Percentiles rank a stretch among this genome's conserved stretches.
Conservation (phyloP, 1,140 invertebrate species). For the Calycopis cecrops region DNA sequence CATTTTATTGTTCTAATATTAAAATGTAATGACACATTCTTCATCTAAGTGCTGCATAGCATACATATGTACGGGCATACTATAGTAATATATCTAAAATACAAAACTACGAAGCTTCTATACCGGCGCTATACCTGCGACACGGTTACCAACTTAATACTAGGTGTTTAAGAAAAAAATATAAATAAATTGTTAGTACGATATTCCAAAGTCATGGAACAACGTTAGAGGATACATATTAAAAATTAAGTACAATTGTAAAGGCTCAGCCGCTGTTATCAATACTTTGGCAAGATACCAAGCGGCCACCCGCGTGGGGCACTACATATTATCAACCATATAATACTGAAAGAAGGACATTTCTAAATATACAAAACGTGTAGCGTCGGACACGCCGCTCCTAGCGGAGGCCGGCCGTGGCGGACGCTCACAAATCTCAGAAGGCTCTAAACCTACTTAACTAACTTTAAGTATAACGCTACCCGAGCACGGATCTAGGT, state of each 20-base stretch:
- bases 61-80: slow-evolving; percentile 57
- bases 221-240: slow-evolving; percentile 38
- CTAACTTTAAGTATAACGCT: slow-evolving; percentile 62
- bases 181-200: slow-evolving; percentile 41
- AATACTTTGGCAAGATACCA: slow-evolving; percentile 50
- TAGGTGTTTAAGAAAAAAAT: slow-evolving; percentile 46
- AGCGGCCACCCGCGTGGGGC: slow-evolving; percentile 42
- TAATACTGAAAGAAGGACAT: slow-evolving; percentile 19
- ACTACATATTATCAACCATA: slow-evolving; percentile 41
- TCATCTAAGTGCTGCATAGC: slow-evolving; percentile 59
- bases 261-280: slow-evolving; percentile 35
- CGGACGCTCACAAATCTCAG: slow-evolving; percentile 49
- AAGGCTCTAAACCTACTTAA: slow-evolving; percentile 64
- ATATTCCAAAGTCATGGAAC: slow-evolving; percentile 13
- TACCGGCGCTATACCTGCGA: slow-evolving; percentile 17
- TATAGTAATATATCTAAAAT: slow-evolving; percentile 45
- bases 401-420: slow-evolving; percentile 19
- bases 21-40: slow-evolving; percentile 69
- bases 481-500: slow-evolving; percentile 22
- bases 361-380: slow-evolving; percentile 25
- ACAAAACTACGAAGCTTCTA: slow-evolving; percentile 46
- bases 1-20: slow-evolving; percentile 63
- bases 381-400: neutral
- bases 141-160: slow-evolving; percentile 45
- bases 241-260: slow-evolving; percentile 64